These are phyloP conservation scores for Saccopteryx bilineata DNA, from an alignment of 2,113 vertebrate genomes.

Conservation along the genomic window DNA sequence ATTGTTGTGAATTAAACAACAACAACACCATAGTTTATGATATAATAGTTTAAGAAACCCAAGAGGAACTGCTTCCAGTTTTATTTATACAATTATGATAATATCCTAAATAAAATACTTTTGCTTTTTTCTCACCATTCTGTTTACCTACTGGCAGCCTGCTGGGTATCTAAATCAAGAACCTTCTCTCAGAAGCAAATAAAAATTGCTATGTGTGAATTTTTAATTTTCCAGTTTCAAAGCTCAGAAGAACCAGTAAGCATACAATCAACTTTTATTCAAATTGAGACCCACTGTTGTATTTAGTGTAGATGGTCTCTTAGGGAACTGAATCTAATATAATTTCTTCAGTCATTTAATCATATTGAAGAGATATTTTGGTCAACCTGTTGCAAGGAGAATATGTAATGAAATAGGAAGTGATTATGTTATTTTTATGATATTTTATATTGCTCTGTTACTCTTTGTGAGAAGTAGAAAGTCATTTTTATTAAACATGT, in stretches of 20 bases:
- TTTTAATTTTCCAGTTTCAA: constrained; percentile 81
- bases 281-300: constrained; percentile 76
- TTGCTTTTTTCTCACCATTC: constrained; percentile 59
- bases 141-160: constrained; percentile 64
- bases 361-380: constrained; percentile 58
- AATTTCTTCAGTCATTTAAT: constrained; percentile 74
- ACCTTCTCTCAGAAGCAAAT: constrained; percentile 76
- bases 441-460: constrained; percentile 39
- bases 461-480: constrained; percentile 46
- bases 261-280: constrained; percentile 78
- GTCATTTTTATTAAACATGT: constrained; percentile 50
- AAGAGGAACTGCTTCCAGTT: constrained; percentile 20
- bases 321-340: constrained; percentile 70
- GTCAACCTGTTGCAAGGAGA: constrained; percentile 66
- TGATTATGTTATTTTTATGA: constrained; percentile 50
- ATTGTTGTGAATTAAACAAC: background rate
- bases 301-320: constrained; percentile 78
- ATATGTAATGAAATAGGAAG: constrained; percentile 60
- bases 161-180: constrained; percentile 75
- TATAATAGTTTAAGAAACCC: constrained; percentile 10
- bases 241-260: constrained; percentile 76
- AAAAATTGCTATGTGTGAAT: constrained; percentile 77
- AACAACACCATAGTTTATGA: background rate
- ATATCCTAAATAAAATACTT: constrained; percentile 11
- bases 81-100: constrained; percentile 8